Conservation (phyloP, 2,888 invertebrate species). For the Nasonia oneida region DNA sequence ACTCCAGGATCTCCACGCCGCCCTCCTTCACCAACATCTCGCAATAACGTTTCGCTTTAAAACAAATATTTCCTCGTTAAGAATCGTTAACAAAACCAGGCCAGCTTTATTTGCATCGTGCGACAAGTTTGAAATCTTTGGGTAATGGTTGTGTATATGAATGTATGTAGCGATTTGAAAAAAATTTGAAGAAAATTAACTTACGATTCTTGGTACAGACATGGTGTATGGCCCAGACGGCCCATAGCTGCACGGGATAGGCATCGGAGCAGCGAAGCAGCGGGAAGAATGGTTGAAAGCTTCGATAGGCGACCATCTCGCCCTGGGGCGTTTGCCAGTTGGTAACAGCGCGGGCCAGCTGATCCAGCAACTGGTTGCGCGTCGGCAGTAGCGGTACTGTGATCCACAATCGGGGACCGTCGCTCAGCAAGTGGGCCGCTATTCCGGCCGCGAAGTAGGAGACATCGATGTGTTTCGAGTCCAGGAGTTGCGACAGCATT, state of each 20-base stretch:
- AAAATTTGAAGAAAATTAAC: constrained; percentile 68
- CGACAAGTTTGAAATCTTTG: neutral
- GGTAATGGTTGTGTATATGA: neutral
- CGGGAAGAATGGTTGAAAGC: constrained; percentile 87
- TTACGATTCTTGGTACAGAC: constrained; percentile 87
- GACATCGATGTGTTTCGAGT: constrained; percentile 84
- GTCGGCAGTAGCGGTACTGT: constrained; percentile 63
- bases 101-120: neutral
- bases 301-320: constrained; percentile 88
- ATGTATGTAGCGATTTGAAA: neutral
- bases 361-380: constrained; percentile 67
- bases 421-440: constrained; percentile 85
- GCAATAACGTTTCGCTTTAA: constrained; percentile 84
- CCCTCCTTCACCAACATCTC: constrained; percentile 84
- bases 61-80: constrained; percentile 38
- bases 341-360: constrained; percentile 81
- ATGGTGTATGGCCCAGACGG: constrained; percentile 89
- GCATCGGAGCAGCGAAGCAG: constrained; percentile 82
- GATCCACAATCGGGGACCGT: constrained; percentile 81
- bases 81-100: neutral
- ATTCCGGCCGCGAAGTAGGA: constrained; percentile 88
- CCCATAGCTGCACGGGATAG: constrained; percentile 87
- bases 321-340: constrained; percentile 85
- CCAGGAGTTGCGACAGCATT: constrained; percentile 80
- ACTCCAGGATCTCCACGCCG: constrained; percentile 81